Conservation (phyloP, 1,140 invertebrate species). For the Drosophila kepulauana region DNA sequence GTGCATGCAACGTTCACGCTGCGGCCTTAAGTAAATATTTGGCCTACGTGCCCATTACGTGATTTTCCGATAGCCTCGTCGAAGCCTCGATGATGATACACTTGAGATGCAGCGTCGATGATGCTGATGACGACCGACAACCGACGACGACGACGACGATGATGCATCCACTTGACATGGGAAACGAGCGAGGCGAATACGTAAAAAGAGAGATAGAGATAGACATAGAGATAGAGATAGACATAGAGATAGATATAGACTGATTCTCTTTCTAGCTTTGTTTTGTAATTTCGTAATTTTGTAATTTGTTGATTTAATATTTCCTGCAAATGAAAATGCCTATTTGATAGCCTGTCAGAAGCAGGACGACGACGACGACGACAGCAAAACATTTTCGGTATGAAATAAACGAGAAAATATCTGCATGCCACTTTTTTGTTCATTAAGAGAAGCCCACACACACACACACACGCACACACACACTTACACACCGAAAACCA, state of each 20-base stretch:
- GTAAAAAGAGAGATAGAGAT: neutral
- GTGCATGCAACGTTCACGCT: conserved; percentile 5
- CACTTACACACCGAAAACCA: conserved; percentile 12
- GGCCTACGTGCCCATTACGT: conserved; percentile 80
- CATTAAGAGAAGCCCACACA: conserved; percentile 25
- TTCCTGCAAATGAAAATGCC: conserved; percentile 68
- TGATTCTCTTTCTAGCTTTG: neutral
- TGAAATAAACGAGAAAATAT: conserved; percentile 42
- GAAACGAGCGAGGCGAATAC: neutral
- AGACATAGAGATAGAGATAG: neutral
- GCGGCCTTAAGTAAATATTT: conserved; percentile 78
- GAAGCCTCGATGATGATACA: conserved; percentile 36
- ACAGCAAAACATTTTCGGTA: conserved; percentile 12
- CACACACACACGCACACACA: conserved; percentile 4
- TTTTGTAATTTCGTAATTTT: conserved; percentile 24
- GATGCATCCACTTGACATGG: conserved; percentile 8
- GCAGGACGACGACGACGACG: conserved; percentile 19
- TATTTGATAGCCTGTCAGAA: conserved; percentile 70
- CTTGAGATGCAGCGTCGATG: conserved; percentile 49
- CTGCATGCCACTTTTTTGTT: conserved; percentile 49
- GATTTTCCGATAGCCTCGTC: conserved; percentile 76
- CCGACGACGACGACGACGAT: conserved; percentile 7
- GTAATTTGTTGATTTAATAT: conserved; percentile 72
- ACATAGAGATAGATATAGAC: neutral
- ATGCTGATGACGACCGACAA: conserved; percentile 22